These are phyloP conservation scores for Alethe castanea DNA, from an alignment of 2,113 vertebrate species.

Conservation along the genomic window DNA sequence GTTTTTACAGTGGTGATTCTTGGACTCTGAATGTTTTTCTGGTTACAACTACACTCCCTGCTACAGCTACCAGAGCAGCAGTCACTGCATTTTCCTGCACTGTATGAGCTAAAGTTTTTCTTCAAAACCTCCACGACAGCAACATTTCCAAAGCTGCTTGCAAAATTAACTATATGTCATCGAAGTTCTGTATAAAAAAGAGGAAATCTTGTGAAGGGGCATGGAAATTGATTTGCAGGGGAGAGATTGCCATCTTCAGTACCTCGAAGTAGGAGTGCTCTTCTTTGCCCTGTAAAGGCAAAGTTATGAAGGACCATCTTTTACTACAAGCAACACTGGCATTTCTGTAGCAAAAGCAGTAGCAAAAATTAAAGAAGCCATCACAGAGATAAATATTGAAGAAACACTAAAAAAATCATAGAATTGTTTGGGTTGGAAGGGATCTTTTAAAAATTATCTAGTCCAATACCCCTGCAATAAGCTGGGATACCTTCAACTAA, in stretches of 20 bases:
- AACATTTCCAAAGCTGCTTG: background rate
- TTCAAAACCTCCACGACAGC: background rate
- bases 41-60: conserved; percentile 5
- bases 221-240: background rate
- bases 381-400: background rate
- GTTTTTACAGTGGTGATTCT: background rate
- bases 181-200: background rate
- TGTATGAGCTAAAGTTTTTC: background rate
- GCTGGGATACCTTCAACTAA: background rate
- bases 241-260: background rate
- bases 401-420: background rate
- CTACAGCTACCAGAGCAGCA: background rate
- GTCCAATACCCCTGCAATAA: background rate
- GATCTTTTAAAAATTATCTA: background rate
- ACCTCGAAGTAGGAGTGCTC: background rate
- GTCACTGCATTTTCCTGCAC: background rate
- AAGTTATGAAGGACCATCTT: background rate
- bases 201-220: background rate
- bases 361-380: background rate
- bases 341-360: background rate
- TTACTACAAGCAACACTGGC: background rate
- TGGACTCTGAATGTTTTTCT: conserved; percentile 23
- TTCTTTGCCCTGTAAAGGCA: background rate
- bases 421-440: background rate
- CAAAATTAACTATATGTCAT: background rate